Percentiles rank a stretch among this genome's conserved stretches.
Evolutionary conservation across 2,797 vertebrate species (phyloP).

Genomic region (Lithobates sylvaticus): DNA sequence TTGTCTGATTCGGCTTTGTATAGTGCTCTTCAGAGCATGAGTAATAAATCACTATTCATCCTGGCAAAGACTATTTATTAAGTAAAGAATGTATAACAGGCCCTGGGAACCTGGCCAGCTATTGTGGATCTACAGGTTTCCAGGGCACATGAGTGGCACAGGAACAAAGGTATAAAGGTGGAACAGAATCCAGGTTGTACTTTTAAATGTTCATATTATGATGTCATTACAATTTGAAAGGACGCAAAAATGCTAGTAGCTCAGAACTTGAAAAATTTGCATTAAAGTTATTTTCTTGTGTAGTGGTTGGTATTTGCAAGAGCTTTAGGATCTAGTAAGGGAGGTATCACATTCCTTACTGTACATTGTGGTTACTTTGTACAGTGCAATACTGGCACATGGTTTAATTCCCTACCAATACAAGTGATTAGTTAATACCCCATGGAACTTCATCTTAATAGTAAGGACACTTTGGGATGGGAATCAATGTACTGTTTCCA

Average conservation of each 20-base stretch:
- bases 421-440: no score
- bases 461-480: no score
- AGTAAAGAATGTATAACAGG: not conserved
- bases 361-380: no score
- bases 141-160: not conserved
- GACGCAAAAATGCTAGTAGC: not conserved
- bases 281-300: not conserved
- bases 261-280: no score
- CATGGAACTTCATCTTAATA: no score
- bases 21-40: not conserved
- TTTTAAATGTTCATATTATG: not conserved
- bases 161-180: not conserved
- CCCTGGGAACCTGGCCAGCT: not conserved
- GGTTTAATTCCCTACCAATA: no score
- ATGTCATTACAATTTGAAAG: not conserved
- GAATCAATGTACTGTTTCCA: no score
- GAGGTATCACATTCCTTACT: no score
- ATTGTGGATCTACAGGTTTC: not conserved
- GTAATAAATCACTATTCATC: constrained; percentile 2
- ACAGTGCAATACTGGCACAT: no score
- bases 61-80: not conserved
- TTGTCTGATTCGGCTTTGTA: constrained; percentile 18
- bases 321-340: no score
- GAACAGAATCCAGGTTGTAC: not conserved
- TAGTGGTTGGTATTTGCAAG: no score